Base-by-base conservation (phyloP, 2,113 vertebrate genomes). In the Meleagris gallopavo region DNA sequence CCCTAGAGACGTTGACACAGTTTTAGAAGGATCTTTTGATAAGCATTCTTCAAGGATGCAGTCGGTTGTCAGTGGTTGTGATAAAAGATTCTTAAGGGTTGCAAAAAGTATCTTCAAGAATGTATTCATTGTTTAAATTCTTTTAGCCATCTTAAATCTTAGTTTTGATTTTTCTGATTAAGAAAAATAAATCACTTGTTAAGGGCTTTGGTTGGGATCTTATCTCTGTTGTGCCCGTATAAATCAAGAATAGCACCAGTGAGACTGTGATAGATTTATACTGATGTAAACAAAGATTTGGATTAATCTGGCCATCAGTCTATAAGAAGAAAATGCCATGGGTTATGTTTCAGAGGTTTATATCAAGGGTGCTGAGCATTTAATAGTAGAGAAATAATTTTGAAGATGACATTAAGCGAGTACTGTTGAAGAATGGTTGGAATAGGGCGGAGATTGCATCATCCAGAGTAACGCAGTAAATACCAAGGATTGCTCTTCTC, bases 191-290 rank as follows among this genome's bases (percentile, higher is more conserved):
- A 91, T 70, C 12, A 15, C 10, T 62, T 61, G 19, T n/a, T 73
- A 22, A 57, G 30, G 9, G 66, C 91, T 76, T 88, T 66, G 24
- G 4, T 66, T 83, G 69, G 45, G 29, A 41, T 88, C 10, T 91
- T 94, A 85, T 65, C 58, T 83, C 67, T 73, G 15, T 40, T 25
- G 27, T 54, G 20, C 40, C 50, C 24, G 25, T 66, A 67, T 86
- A 90, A 95, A 91, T 89, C 85, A 93, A 85, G 29, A 13, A 5
- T 41, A 74, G 69, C 45, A 88, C 89, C 71, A 73, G 30, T 25
- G 58, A 45, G 64, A 41, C 36, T 66, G 6, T 27, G 65, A 15
- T 1, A 9, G 30, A 88, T 79, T 86, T 67, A n/a, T 48, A 41
- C 61, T 34, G 86, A 75, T 94, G 25, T 38, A 52, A 94, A 67